A percentile compares a stretch with the other conserved stretches of the same genome.
Evolutionary conservation across 2,888 invertebrate genomes (phyloP).

Genomic region (Periphyllus acericola): DNA sequence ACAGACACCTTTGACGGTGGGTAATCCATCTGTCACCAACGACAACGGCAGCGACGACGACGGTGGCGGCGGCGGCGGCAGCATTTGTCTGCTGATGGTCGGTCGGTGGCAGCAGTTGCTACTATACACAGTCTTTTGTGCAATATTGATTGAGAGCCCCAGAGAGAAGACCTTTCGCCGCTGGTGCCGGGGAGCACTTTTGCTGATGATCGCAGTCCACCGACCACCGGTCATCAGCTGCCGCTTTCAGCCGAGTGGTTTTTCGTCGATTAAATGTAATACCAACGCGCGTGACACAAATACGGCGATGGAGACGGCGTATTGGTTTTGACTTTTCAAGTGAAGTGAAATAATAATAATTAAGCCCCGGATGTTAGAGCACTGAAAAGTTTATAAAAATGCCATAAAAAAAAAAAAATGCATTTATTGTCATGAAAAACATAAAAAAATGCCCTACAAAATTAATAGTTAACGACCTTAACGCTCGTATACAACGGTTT

Average conservation of each 20-base stretch:
- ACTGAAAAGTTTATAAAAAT: not conserved
- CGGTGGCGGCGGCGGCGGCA: no score
- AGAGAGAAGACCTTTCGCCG: no score
- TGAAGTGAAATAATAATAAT: not conserved
- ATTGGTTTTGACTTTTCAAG: not conserved
- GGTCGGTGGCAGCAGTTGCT: not conserved
- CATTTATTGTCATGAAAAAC: no score
- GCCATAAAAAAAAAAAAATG: no score
- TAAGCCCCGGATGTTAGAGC: not conserved
- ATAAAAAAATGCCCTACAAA: no score
- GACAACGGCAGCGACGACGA: not conserved
- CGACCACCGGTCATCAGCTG: conserved; percentile 16
- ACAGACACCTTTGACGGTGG: not conserved
- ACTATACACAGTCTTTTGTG: not conserved
- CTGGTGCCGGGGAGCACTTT: conserved; percentile 3
- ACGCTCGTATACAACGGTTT: no score
- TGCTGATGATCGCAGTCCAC: conserved; percentile 10
- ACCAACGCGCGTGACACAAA: not conserved
- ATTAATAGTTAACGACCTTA: no score
- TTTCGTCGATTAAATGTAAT: conserved; percentile 2
- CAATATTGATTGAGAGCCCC: not conserved
- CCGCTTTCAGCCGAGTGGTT: not conserved
- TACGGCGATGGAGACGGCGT: not conserved
- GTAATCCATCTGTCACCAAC: conserved; percentile 33
- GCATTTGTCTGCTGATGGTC: conserved; percentile 4